Base-by-base conservation (phyloP, 92 coral and sea anemone genomes). In the Zoanthus sociatus region DNA sequence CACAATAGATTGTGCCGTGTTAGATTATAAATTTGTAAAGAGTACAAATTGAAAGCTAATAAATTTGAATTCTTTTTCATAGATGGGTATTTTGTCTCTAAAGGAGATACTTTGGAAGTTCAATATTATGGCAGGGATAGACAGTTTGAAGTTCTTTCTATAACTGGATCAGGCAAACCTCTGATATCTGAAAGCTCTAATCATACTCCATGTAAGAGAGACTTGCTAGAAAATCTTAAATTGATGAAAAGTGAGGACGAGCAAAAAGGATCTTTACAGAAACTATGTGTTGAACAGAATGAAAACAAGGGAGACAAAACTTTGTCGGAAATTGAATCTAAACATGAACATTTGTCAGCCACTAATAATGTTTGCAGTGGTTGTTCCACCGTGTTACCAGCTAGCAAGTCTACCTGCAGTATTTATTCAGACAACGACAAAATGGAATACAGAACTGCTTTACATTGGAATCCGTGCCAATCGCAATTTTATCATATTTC, bases 121-220 rank as follows among this genome's bases (percentile, higher is more conserved):
- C 90, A 90, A 47, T 95, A 91, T 73, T 95, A 94, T 90, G 99
- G 99, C 7, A 93, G 93, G 84, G 83, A 56, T 70, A 89, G 94
- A 15, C 94, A 92, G 10, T 92, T 96, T 47, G 84, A 82, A 75
- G 97, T 96, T 45, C 45, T 71, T 11, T 73, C 44, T 16, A 17
- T 77, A 6, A 71, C 77, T 13, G 77, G 58, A 87, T 44, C 45
- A 31, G 55, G 74, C 85, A 66, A 15, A 0, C 6, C 17, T 0
- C 20, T 18, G 4, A 67, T 78, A 78, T 33, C 67, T 21, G 46
- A 42, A 26, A 33, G 50, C 14, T 18, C 67, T 56, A 46, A 9
- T 32, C 83, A 17, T 9, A 21, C 15, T 30, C 20, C 17, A n/a
- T 45, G n/a, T n/a, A 17, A 78, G 32, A 31, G 14, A n/a, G 71